Percentiles rank a stretch among this genome's conserved stretches.
These are phyloP conservation scores for Labeo catla DNA, from an alignment of 2,113 vertebrate species.

Conservation along the genomic window DNA sequence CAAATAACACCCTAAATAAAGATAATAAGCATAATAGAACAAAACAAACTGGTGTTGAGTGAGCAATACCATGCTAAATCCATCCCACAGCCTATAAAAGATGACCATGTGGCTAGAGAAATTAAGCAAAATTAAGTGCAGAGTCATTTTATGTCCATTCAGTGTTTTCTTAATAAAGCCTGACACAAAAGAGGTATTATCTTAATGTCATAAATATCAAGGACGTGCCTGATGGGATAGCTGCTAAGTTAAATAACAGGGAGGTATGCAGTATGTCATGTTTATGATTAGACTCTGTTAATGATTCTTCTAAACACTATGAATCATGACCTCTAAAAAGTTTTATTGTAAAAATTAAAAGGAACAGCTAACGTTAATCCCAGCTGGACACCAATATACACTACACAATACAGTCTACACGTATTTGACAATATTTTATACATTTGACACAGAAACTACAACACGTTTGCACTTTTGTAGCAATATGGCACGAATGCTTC, in stretches of 20 bases:
- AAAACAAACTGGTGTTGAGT: not conserved
- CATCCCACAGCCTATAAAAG: not conserved
- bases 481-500: too few species aligned
- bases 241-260: slow-evolving; percentile 1
- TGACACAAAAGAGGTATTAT: not conserved
- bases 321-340: not conserved
- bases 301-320: not conserved
- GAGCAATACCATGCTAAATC: not conserved
- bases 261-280: not conserved
- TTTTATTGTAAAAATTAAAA: not conserved
- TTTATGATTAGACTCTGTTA: not conserved
- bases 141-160: not conserved
- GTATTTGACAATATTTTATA: not conserved
- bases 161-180: not conserved
- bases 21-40: not conserved
- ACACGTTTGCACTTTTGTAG: not conserved
- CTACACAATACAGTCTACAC: too few species aligned
- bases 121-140: not conserved
- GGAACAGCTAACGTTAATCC: not conserved
- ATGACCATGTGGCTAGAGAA: not conserved
- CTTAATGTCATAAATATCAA: not conserved
- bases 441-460: not conserved
- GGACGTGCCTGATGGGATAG: not conserved
- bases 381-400: not conserved
- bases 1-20: not conserved